These are phyloP conservation scores for Cherax destructor DNA, from an alignment of 1,140 invertebrate genomes.

Conservation along the genomic window DNA sequence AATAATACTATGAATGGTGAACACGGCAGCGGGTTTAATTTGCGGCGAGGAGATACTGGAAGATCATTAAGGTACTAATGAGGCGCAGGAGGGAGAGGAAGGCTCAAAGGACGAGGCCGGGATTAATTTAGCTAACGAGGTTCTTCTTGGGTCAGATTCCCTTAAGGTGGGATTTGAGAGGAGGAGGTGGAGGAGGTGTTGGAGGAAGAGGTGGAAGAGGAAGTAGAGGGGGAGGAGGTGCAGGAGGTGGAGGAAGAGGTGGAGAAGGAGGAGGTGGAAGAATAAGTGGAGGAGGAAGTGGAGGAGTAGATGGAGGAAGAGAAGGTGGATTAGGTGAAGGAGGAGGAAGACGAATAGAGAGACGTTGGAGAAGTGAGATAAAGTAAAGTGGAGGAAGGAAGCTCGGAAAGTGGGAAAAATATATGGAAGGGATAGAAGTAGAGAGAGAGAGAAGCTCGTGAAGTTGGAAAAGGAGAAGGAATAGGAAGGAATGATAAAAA, in stretches of 20 bases:
- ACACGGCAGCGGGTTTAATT: neutral
- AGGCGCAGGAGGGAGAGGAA: neutral
- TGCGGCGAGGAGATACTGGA: neutral
- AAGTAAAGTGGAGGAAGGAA: neutral
- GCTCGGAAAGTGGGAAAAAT: neutral
- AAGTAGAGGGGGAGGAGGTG: neutral
- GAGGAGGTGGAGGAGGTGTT: neutral
- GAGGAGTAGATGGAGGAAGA: neutral
- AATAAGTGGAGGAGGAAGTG: too few species aligned
- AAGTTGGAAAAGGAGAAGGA: too few species aligned
- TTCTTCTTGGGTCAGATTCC: neutral
- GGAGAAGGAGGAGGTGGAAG: neutral
- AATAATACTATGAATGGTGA: neutral
- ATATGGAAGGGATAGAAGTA: neutral
- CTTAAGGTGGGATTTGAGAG: neutral
- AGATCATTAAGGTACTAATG: neutral
- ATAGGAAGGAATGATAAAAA: too few species aligned
- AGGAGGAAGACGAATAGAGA: too few species aligned
- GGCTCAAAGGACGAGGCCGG: neutral
- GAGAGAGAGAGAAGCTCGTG: too few species aligned
- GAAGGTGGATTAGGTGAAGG: neutral
- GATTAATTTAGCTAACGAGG: conserved; percentile 7
- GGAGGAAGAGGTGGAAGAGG: neutral
- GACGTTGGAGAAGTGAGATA: neutral
- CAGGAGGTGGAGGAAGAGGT: neutral